Percentiles rank a stretch among this genome's conserved stretches.
Evolutionary conservation across 2,797 vertebrate genomes (phyloP).

Genomic region (Aplochiton taeniatus): DNA sequence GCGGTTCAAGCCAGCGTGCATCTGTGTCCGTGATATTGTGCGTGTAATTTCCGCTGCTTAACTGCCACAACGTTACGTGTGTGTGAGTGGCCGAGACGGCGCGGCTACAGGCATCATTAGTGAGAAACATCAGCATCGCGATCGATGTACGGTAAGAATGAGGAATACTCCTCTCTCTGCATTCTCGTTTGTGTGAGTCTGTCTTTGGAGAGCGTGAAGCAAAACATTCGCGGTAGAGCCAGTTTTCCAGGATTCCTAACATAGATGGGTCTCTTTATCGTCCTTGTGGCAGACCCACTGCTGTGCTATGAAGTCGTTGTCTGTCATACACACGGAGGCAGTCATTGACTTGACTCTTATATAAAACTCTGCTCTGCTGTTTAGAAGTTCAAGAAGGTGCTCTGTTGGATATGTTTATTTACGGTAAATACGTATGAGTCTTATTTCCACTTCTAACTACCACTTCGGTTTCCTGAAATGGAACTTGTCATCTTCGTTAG

Average conservation of each 20-base stretch:
- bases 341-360: slow-evolving; percentile 22
- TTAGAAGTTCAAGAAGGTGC: neutral
- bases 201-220: slow-evolving; percentile 22
- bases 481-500: too few species aligned
- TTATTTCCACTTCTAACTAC: neutral
- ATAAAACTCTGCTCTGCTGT: slow-evolving; percentile 19
- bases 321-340: slow-evolving; percentile 11
- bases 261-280: slow-evolving; percentile 25
- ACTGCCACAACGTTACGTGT: slow-evolving; percentile 7
- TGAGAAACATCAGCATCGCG: slow-evolving; percentile 60
- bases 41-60: neutral
- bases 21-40: neutral
- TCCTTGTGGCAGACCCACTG: slow-evolving; percentile 15
- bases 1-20: slow-evolving; percentile 42
- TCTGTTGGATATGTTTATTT: neutral
- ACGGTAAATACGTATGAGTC: neutral
- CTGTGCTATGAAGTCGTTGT: neutral
- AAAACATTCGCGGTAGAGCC: slow-evolving; percentile 31
- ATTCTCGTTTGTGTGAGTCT: slow-evolving; percentile 31
- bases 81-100: slow-evolving; percentile 57
- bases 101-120: slow-evolving; percentile 49
- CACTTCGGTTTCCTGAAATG: neutral
- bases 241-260: slow-evolving; percentile 65
- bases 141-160: slow-evolving; percentile 82
- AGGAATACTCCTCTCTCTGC: slow-evolving; percentile 9